Base-by-base conservation (phyloP, 2,888 invertebrate genomes). In the Torymus aiolomorphi region DNA sequence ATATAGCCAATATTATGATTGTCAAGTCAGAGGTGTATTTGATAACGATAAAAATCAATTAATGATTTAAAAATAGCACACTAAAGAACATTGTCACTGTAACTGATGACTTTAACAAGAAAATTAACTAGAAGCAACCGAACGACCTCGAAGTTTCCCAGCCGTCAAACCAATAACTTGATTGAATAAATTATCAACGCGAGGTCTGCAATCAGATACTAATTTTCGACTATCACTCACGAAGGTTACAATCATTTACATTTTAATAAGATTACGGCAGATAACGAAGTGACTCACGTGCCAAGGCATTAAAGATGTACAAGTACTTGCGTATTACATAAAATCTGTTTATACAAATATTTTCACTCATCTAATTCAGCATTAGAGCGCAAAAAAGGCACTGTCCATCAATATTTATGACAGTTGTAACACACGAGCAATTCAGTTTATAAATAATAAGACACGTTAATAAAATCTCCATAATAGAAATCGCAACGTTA, bases 141-240 rank as follows among this genome's bases (percentile, higher is more conserved):
- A 52, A 18, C 51, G 61, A 72, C 76, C 76, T 71, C 71, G 61
- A 49, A 56, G 56, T 20, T 61, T 54, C 65, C 42, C 57, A 16
- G 31, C 12, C 61, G 16, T 77, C 24, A 14, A n/a, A 24, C 57
- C 11, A 14, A 71, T 31, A 54, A 69, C 52, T 73, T 65, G 59
- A 59, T 72, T 61, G 57, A 54, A 52, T 13, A 71, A 75, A 79
- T 75, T 71, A 79, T 14, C 31, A 61, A 16, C 62, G 12, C 52
- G 24, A 75, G n/a, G 42, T 51, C 3, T 66, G 11, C 57, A 75
- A 75, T 79, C 65, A 75, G 24, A 65, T n/a, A 65, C 65, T 52
- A 52, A 57, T 59, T 70, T 71, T 66, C 16, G 59, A 66, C 24
- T 61, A 70, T 42, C 31, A 49, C 52, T 20, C 12, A 10, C 18